A percentile compares a stretch with the other conserved stretches of the same genome.
Conservation (phyloP, 2,113 vertebrate genomes). For the Mustela lutreola region DNA sequence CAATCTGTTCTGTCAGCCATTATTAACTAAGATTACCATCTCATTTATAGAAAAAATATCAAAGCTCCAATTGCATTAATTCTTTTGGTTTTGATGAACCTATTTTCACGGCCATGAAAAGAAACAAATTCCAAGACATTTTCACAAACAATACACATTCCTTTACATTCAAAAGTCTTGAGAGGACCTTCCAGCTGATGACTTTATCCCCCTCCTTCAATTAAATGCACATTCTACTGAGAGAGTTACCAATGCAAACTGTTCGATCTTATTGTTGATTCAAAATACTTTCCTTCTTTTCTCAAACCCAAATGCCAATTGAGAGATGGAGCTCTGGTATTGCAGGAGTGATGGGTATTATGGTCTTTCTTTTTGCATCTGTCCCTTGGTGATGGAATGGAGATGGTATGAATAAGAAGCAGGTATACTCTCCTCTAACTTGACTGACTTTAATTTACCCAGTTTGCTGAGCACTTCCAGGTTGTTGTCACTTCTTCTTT, state of each 20-base stretch:
- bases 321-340: background rate
- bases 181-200: background rate
- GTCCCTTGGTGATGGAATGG: background rate
- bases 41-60: background rate
- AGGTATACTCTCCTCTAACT: background rate
- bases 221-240: background rate
- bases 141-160: background rate
- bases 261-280: background rate
- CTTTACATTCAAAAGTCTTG: background rate
- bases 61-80: background rate
- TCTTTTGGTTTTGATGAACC: background rate
- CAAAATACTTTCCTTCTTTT: background rate
- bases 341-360: background rate
- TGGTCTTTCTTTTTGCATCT: background rate
- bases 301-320: background rate
- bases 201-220: background rate
- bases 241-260: background rate
- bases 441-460: background rate
- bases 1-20: background rate
- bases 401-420: background rate
- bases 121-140: background rate
- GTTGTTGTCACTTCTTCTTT: background rate
- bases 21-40: background rate
- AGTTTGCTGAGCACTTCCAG: background rate
- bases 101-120: background rate